Percentiles rank a stretch among this genome's conserved stretches.
Conservation (phyloP, 1,140 invertebrate genomes). For the Diabrotica virgifera region DNA sequence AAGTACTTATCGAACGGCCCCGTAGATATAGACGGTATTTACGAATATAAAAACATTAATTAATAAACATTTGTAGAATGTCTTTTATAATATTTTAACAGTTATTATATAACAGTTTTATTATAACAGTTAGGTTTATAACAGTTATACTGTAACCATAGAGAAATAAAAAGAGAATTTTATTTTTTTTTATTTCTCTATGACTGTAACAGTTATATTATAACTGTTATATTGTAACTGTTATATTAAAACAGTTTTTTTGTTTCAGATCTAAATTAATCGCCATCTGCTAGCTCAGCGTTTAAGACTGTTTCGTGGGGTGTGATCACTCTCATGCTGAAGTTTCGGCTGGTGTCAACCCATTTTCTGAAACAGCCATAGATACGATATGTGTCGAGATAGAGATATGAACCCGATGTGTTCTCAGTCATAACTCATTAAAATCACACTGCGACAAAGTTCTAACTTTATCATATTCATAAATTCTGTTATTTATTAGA, state of each 20-base stretch:
- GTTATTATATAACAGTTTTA: too few species aligned
- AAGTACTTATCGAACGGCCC: too few species aligned
- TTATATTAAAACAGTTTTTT: not conserved
- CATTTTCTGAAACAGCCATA: slow-evolving; percentile 85
- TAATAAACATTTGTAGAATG: too few species aligned
- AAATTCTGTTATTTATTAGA: not conserved
- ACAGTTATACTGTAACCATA: too few species aligned
- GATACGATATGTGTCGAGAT: slow-evolving; percentile 69
- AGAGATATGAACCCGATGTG: slow-evolving; percentile 67
- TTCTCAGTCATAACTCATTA: slow-evolving; percentile 22
- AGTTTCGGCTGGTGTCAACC: slow-evolving; percentile 80
- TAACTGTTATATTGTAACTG: too few species aligned
- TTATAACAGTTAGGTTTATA: too few species aligned
- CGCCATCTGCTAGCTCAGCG: not conserved
- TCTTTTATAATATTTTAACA: too few species aligned
- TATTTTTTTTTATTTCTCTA: too few species aligned
- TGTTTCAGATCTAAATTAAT: not conserved
- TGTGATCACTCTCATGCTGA: slow-evolving; percentile 64
- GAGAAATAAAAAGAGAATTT: too few species aligned
- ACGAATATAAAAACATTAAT: too few species aligned
- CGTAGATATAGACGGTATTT: too few species aligned
- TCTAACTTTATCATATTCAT: not conserved
- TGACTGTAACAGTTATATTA: too few species aligned
- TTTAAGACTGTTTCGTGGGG: slow-evolving; percentile 5
- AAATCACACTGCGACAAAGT: not conserved